These are phyloP conservation scores for Ploceus nigricollis DNA, from an alignment of 2,113 vertebrate genomes.

Conservation along the genomic window DNA sequence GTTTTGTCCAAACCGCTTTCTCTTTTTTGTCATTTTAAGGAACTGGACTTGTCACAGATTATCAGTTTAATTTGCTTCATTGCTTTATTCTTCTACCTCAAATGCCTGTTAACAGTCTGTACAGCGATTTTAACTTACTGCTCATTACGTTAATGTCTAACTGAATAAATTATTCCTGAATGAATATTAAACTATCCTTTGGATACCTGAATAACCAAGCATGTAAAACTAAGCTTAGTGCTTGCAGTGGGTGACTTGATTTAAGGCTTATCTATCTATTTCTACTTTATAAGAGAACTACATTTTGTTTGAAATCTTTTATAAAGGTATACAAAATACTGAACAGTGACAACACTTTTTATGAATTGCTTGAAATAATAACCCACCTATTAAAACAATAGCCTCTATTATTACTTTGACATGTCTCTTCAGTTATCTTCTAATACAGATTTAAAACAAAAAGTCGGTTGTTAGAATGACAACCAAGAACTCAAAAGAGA, in stretches of 20 bases:
- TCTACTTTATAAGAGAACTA: not conserved
- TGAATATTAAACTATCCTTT: not conserved
- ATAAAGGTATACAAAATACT: not conserved
- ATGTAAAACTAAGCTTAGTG: not conserved
- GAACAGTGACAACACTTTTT: not conserved
- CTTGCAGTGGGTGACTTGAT: not conserved
- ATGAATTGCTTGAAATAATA: not conserved
- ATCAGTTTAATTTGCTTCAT: not conserved
- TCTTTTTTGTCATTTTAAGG: not conserved
- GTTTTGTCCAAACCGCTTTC: not conserved
- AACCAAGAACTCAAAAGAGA: not conserved
- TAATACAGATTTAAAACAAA: not conserved
- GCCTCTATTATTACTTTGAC: not conserved
- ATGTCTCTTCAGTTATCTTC: fast-evolving
- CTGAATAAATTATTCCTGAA: not conserved
- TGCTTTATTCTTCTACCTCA: not conserved
- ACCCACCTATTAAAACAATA: not conserved
- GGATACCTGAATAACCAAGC: not conserved
- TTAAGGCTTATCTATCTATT: not conserved
- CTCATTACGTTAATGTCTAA: not conserved
- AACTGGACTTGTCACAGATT: not conserved
- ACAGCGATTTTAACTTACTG: not conserved
- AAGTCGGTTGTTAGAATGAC: not conserved
- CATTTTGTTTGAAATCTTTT: not conserved
- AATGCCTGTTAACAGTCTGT: not conserved